Percentiles rank a stretch among this genome's conserved stretches.
Evolutionary conservation across 1,140 invertebrate species (phyloP).

Genomic region (Diploscapter pachys): DNA sequence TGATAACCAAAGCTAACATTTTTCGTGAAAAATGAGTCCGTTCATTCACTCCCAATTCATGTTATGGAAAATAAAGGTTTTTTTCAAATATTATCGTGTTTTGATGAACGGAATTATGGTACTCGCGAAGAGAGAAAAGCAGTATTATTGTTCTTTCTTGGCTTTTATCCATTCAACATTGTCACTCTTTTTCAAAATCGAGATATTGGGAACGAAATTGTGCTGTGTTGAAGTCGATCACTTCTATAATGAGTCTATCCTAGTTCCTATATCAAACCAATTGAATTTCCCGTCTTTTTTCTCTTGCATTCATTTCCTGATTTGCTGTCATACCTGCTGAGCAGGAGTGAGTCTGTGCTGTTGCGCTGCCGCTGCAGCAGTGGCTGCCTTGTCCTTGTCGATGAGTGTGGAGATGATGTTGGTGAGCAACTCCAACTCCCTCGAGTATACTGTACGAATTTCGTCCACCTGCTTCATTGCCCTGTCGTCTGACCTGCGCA

Average conservation of each 20-base stretch:
- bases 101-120: background rate
- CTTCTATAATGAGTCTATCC: background rate
- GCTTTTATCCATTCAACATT: background rate
- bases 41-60: background rate
- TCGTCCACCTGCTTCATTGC: background rate
- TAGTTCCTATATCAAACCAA: too few relatives aligned
- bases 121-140: background rate
- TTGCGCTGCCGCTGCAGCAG: background rate
- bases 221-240: background rate
- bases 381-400: background rate
- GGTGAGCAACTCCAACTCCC: conserved; percentile 2
- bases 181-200: background rate
- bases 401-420: conserved; percentile 3
- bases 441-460: background rate
- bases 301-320: background rate
- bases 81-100: background rate
- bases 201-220: background rate
- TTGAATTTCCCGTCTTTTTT: too few relatives aligned
- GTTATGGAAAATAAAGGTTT: background rate
- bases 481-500: background rate
- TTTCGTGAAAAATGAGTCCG: background rate
- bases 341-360: background rate
- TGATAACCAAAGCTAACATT: background rate
- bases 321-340: background rate
- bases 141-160: background rate